Conservation (phyloP, 2,113 vertebrate genomes). For the Pomatostomus ruficeps region DNA sequence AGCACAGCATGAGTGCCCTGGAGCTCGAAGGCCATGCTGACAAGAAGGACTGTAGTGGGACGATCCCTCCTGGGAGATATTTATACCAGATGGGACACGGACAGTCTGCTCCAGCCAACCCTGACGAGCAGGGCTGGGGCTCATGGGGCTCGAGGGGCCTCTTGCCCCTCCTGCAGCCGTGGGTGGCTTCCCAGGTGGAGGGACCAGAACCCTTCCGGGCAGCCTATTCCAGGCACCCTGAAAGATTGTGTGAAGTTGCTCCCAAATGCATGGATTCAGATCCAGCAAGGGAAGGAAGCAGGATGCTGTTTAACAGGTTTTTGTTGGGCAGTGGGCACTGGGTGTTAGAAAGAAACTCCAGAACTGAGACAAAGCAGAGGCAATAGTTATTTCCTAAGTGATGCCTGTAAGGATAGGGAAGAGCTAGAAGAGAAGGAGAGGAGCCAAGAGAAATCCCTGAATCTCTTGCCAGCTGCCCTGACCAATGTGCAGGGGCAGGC, state of each 20-base stretch:
- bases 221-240: background rate
- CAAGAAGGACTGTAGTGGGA: background rate
- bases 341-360: background rate
- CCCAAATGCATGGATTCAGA: background rate
- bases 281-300: background rate
- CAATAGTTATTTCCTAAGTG: no score
- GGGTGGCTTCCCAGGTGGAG: background rate
- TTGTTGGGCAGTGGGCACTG: background rate
- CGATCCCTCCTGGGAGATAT: background rate
- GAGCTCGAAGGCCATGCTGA: background rate
- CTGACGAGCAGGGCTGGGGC: background rate
- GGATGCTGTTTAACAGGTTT: no score
- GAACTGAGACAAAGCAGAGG: background rate
- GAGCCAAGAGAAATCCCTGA: background rate
- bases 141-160: no score
- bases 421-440: background rate
- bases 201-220: background rate
- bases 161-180: rapidly evolving
- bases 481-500: background rate
- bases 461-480: background rate
- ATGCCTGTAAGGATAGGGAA: background rate
- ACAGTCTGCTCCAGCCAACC: rapidly evolving
- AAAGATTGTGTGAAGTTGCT: background rate
- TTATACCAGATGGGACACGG: rapidly evolving
- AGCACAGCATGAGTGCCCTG: no score